These are phyloP conservation scores for Ormyrus nitidulus DNA, from an alignment of 2,888 invertebrate species.

Conservation along the genomic window DNA sequence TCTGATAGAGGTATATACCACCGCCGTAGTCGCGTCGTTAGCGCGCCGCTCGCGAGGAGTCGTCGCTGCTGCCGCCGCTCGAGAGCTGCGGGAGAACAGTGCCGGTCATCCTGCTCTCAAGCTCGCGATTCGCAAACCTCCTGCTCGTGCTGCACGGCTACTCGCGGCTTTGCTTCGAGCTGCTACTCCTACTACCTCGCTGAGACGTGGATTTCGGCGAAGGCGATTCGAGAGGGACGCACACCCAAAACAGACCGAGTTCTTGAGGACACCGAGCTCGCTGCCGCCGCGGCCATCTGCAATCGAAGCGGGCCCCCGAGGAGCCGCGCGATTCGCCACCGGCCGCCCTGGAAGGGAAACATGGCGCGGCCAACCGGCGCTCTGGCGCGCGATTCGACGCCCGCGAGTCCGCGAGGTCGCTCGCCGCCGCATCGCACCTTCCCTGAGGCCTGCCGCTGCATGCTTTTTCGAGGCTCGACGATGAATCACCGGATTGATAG, in stretches of 20 bases:
- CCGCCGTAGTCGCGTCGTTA: no score
- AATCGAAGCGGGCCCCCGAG: background rate
- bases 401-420: no score
- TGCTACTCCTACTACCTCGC: conserved; percentile 1
- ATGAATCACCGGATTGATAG: no score
- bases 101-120: conserved; percentile 44
- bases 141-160: conserved; percentile 5
- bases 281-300: background rate
- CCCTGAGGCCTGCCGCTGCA: no score
- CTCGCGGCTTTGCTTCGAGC: conserved; percentile 33
- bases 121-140: background rate
- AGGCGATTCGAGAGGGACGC: no score
- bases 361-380: conserved; percentile 13
- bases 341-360: background rate
- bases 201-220: no score
- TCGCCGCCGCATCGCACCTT: no score
- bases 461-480: no score
- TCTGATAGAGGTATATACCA: no score
- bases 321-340: background rate
- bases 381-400: no score
- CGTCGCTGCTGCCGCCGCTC: conserved; percentile 12
- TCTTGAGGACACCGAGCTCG: no score
- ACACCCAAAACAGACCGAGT: no score
- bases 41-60: background rate
- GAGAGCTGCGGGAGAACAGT: conserved; percentile 24